Conservation (phyloP, 2,888 invertebrate genomes). For the Hypena proboscidalis region DNA sequence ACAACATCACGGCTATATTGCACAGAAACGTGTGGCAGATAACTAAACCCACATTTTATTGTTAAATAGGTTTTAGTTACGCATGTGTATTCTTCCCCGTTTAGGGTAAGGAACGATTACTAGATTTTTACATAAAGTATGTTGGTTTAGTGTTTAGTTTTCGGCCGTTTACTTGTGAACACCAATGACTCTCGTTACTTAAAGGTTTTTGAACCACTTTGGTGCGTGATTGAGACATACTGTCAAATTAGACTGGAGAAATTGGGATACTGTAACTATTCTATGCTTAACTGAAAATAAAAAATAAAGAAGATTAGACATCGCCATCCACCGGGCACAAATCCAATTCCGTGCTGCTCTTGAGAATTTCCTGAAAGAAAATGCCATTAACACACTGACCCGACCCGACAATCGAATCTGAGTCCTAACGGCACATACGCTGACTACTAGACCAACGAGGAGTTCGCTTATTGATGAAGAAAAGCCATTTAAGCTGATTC, state of each 20-base stretch:
- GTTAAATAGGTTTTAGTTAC: constrained; percentile 53
- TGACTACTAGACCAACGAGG: no score
- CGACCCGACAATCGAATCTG: no score
- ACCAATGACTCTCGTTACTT: constrained; percentile 51
- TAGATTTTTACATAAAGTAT: constrained; percentile 51
- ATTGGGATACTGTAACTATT: constrained; percentile 81
- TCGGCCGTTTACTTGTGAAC: constrained; percentile 50
- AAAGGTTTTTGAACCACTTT: constrained; percentile 54
- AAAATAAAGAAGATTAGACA: constrained; percentile 84
- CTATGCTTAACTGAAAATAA: constrained; percentile 85
- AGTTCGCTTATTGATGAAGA: no score
- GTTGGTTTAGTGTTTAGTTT: constrained; percentile 51
- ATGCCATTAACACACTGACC: no score
- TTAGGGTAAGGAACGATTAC: constrained; percentile 31
- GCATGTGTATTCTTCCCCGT: constrained; percentile 45
- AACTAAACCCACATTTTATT: no score
- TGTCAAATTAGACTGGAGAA: constrained; percentile 76
- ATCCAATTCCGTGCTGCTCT: no score
- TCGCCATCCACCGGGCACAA: no score
- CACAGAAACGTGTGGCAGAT: no score
- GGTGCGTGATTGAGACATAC: constrained; percentile 61
- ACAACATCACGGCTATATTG: no score
- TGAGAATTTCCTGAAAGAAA: no score
- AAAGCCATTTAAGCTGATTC: no score
- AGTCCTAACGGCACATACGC: no score